These are phyloP conservation scores for Drosophila ogumai DNA, from an alignment of 1,140 invertebrate genomes.

Conservation along the genomic window DNA sequence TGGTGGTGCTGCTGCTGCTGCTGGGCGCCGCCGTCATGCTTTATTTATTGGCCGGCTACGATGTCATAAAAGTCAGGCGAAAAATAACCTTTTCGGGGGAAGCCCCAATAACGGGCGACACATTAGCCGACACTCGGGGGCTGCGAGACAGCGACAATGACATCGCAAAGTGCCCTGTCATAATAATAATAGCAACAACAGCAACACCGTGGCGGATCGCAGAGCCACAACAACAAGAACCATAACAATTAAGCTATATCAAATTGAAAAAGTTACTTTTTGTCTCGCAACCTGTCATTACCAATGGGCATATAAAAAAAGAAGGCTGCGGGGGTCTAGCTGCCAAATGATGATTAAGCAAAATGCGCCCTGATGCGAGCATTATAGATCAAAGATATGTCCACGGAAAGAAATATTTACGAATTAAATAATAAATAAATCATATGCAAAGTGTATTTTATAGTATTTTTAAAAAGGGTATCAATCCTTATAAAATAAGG, in stretches of 20 bases:
- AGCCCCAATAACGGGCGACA: constrained; percentile 52
- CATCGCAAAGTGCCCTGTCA: constrained; percentile 74
- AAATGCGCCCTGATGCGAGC: constrained; percentile 43
- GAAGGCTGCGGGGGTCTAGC: neutral
- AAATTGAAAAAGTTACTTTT: constrained; percentile 78
- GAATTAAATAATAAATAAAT: neutral
- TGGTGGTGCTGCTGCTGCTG: constrained; percentile 5
- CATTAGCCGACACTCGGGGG: constrained; percentile 62
- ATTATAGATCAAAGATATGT: constrained; percentile 59
- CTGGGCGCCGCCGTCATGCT: constrained; percentile 31
- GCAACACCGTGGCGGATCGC: constrained; percentile 1
- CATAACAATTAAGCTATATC: constrained; percentile 80
- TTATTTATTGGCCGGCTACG: constrained; percentile 73
- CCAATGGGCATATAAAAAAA: neutral
- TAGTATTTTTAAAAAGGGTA: too few species aligned
- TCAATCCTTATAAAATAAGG: too few species aligned
- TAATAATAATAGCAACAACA: constrained; percentile 60
- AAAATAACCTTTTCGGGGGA: constrained; percentile 68
- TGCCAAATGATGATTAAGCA: constrained; percentile 59
- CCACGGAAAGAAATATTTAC: neutral
- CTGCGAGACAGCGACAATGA: constrained; percentile 72
- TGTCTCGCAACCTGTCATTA: constrained; percentile 50
- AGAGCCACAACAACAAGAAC: constrained; percentile 40
- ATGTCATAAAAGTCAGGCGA: constrained; percentile 76
- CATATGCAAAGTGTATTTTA: neutral